Conservation (phyloP, 2,113 vertebrate genomes). For the Typhlomys cinereus region DNA sequence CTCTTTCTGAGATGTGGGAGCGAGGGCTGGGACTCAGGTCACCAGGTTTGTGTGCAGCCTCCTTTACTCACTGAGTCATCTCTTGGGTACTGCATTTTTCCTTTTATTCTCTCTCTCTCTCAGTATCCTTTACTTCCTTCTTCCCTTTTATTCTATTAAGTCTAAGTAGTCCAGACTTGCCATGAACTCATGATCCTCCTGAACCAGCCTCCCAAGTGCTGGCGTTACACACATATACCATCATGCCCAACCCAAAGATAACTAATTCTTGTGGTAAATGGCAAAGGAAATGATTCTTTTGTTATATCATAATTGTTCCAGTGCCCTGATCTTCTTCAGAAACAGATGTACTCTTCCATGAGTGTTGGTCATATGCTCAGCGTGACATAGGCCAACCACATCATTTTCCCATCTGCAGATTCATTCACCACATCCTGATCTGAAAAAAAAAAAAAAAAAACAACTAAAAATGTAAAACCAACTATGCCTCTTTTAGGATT, state of each 20-base stretch:
- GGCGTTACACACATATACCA: neutral
- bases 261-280: constrained; percentile 32
- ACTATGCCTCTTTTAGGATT: neutral
- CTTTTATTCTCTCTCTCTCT: neutral
- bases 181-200: neutral
- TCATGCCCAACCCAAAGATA: neutral
- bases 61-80: no score
- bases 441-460: no score
- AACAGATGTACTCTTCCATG: constrained; percentile 53
- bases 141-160: neutral
- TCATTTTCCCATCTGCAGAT: constrained; percentile 65
- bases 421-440: constrained; percentile 67
- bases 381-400: constrained; percentile 64
- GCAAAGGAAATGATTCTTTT: constrained; percentile 54
- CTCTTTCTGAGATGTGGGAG: no score
- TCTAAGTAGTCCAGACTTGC: neutral
- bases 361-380: constrained; percentile 46
- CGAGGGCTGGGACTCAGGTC: no score
- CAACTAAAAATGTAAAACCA: constrained; percentile 64
- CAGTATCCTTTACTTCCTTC: neutral
- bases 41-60: no score
- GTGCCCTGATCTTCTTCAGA: constrained; percentile 15
- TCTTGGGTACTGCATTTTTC: neutral
- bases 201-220: neutral
- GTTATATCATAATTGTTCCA: constrained; percentile 31